A percentile compares a stretch with the other conserved stretches of the same genome.
These are phyloP conservation scores for Neoascia interrupta DNA, from an alignment of 2,888 invertebrate species.

Conservation along the genomic window DNA sequence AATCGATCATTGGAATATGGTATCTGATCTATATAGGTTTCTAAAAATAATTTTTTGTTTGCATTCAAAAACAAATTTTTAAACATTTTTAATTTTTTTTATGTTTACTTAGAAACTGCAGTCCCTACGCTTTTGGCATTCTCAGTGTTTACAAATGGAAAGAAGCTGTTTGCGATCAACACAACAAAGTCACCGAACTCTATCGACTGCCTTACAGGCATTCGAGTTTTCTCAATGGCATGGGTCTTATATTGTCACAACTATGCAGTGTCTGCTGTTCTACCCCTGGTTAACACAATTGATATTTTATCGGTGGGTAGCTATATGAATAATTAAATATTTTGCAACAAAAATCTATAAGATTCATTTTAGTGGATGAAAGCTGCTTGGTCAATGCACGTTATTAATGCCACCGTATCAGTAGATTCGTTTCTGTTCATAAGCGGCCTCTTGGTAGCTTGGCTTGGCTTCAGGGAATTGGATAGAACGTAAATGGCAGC, in stretches of 20 bases:
- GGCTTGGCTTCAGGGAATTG: slow-evolving; percentile 77
- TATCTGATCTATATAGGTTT: no score
- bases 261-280: neutral
- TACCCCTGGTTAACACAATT: neutral
- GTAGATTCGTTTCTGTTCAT: slow-evolving; percentile 84
- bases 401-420: slow-evolving; percentile 80
- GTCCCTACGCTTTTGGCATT: slow-evolving; percentile 3
- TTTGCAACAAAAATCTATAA: neutral
- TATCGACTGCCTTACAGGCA: slow-evolving; percentile 15
- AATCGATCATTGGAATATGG: no score
- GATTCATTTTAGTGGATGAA: slow-evolving; percentile 72
- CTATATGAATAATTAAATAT: neutral
- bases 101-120: no score
- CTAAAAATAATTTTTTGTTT: no score
- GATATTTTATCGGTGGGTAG: neutral
- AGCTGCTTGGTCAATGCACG: slow-evolving; percentile 76
- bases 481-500: slow-evolving; percentile 73
- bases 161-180: neutral
- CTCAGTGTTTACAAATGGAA: slow-evolving; percentile 1
- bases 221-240: slow-evolving; percentile 13
- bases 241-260: slow-evolving; percentile 16
- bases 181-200: neutral
- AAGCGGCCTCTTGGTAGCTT: slow-evolving; percentile 82
- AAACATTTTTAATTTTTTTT: no score
- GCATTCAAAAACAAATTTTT: no score